Evolutionary conservation across 2,797 vertebrate genomes (phyloP).

Genomic region (Cryptoprocta ferox): DNA sequence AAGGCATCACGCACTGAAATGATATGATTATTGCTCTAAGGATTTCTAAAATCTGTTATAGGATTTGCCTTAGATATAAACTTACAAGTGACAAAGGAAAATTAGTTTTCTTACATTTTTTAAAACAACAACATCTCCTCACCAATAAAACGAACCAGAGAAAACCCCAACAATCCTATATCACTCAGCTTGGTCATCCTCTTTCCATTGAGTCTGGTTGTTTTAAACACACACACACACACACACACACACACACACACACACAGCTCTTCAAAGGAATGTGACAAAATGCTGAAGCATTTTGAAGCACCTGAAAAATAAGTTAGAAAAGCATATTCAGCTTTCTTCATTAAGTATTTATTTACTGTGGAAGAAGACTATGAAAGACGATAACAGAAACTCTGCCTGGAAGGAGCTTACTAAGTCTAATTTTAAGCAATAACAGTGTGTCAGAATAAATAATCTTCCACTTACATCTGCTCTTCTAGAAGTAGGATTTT

Average conservation of each 20-base stretch:
- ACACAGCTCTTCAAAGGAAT: constrained; percentile 18
- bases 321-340: background rate
- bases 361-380: background rate
- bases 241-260: background rate
- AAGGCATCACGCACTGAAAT: background rate
- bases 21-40: background rate
- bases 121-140: background rate
- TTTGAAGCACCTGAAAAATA: background rate
- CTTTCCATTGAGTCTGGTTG: background rate
- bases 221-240: background rate
- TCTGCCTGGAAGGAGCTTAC: background rate
- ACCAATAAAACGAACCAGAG: background rate
- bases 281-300: constrained; percentile 12
- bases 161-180: background rate
- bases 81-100: constrained; percentile 10
- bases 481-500: constrained; percentile 14
- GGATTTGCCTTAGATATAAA: constrained; percentile 15
- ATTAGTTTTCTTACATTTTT: constrained; percentile 21
- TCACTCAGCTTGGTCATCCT: background rate
- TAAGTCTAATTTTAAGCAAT: background rate
- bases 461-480: background rate
- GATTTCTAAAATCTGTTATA: constrained; percentile 21
- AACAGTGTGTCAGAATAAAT: background rate
- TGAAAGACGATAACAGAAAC: background rate
- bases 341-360: background rate